phyloP scores from a whole-genome alignment of 1,140 invertebrate genomes.

The Idris sp. region DNA sequence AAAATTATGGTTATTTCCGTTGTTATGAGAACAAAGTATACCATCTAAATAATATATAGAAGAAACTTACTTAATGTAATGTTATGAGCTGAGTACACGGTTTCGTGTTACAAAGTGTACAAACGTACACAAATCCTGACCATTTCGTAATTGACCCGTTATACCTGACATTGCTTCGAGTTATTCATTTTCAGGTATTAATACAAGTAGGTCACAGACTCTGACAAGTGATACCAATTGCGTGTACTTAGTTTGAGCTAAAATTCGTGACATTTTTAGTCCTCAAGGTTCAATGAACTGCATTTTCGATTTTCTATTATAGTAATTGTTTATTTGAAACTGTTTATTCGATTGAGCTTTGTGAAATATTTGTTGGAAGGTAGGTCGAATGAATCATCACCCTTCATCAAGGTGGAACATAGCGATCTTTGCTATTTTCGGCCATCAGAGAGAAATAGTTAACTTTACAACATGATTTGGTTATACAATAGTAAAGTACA shows the following conservation, averaged over 20 bases:
- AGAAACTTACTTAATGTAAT: too few relatives aligned
- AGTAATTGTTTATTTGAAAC: too few relatives aligned
- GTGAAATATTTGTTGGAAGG: slow-evolving; percentile 62
- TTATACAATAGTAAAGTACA: slow-evolving; percentile 47
- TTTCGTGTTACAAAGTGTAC: too few relatives aligned
- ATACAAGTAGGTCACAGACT: slow-evolving; percentile 54
- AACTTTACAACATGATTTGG: slow-evolving; percentile 40
- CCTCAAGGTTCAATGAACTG: too few relatives aligned
- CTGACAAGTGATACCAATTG: slow-evolving; percentile 28
- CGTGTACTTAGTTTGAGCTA: too few relatives aligned
- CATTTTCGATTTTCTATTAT: too few relatives aligned
- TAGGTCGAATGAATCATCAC: slow-evolving; percentile 71
- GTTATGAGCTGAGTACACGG: slow-evolving; percentile 39
- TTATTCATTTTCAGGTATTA: slow-evolving; percentile 54
- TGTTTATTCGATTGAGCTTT: too few relatives aligned
- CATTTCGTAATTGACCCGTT: slow-evolving; percentile 62
- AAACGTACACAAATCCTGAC: slow-evolving; percentile 40
- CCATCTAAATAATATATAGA: too few relatives aligned
- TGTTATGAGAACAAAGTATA: too few relatives aligned
- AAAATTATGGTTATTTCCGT: too few relatives aligned
- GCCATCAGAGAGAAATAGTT: slow-evolving; percentile 51
- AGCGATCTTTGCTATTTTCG: slow-evolving; percentile 69
- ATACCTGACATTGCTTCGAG: slow-evolving; percentile 65
- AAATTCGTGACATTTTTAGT: too few relatives aligned
- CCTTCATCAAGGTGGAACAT: slow-evolving; percentile 66